A percentile compares a stretch with the other conserved stretches of the same genome.
Conservation (phyloP, 2,797 vertebrate species). For the Propithecus deckenii region DNA sequence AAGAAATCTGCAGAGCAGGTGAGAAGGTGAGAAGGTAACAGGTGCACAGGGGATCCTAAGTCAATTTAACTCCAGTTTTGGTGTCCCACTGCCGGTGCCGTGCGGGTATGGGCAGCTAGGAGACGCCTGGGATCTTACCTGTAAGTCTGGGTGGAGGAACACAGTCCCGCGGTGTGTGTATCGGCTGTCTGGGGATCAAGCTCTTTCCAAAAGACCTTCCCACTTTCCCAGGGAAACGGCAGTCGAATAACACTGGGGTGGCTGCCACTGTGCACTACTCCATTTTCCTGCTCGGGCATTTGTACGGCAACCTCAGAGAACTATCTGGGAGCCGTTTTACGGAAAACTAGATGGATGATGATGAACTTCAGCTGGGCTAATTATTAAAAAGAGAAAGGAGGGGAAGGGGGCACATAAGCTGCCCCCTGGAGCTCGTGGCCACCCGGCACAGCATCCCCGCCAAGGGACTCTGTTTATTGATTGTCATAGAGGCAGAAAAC, state of each 20-base stretch:
- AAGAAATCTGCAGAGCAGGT: neutral
- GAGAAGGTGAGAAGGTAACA: neutral
- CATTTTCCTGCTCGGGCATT: neutral
- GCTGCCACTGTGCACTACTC: neutral
- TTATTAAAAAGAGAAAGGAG: neutral
- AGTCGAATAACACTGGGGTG: neutral
- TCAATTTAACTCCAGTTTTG: neutral
- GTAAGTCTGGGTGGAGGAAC: neutral
- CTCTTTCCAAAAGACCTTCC: neutral
- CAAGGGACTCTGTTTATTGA: slow-evolving; percentile 72
- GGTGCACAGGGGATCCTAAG: neutral
- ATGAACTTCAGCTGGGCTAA: slow-evolving; percentile 63
- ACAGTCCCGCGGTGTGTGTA: neutral
- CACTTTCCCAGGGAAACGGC: neutral
- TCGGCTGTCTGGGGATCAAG: neutral
- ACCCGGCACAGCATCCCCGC: slow-evolving; percentile 32
- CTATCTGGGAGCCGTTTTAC: neutral
- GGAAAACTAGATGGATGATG: slow-evolving; percentile 30
- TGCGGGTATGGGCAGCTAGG: too few species aligned
- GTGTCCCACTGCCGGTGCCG: neutral
- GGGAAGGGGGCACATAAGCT: neutral
- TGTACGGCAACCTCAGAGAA: neutral
- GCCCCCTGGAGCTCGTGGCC: slow-evolving; percentile 48
- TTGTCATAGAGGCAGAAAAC: slow-evolving; percentile 79
- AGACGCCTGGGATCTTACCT: neutral